These are phyloP conservation scores for Drosophila pseudotalamancana DNA, from an alignment of 2,888 invertebrate species.

Conservation along the genomic window DNA sequence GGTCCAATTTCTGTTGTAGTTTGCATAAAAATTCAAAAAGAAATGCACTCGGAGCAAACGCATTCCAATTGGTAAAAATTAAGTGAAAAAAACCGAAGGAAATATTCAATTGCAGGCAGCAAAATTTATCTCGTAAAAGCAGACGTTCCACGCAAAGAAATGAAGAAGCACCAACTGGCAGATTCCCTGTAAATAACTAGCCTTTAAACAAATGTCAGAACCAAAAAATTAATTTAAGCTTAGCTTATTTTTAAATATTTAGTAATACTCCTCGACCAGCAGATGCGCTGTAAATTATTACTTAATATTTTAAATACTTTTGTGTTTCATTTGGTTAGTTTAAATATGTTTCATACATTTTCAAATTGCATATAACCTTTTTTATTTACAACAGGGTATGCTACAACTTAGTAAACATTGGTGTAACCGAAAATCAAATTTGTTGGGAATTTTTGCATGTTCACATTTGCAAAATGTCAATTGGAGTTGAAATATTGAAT, in stretches of 20 bases:
- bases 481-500: background rate
- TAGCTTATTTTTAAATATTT: too few species aligned
- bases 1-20: constrained; percentile 58
- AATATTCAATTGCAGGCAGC: constrained; percentile 27
- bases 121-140: constrained; percentile 53
- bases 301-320: background rate
- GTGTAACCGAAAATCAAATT: background rate
- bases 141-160: constrained; percentile 15
- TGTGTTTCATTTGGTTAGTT: background rate
- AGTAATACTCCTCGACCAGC: too few species aligned
- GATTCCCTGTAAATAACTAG: background rate
- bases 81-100: constrained; percentile 42
- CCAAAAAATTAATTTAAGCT: too few species aligned
- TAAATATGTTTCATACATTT: background rate
- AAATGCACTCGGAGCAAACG: constrained; percentile 10
- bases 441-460: background rate
- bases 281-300: too few species aligned
- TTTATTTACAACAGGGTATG: background rate
- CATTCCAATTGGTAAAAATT: constrained; percentile 49
- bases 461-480: constrained; percentile 22
- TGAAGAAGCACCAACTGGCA: background rate
- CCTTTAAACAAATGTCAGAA: too few species aligned
- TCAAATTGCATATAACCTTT: background rate
- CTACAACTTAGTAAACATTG: background rate
- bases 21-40: constrained; percentile 64